phyloP scores from a whole-genome alignment of 2,113 vertebrate species.

The Pituophis catenifer region DNA sequence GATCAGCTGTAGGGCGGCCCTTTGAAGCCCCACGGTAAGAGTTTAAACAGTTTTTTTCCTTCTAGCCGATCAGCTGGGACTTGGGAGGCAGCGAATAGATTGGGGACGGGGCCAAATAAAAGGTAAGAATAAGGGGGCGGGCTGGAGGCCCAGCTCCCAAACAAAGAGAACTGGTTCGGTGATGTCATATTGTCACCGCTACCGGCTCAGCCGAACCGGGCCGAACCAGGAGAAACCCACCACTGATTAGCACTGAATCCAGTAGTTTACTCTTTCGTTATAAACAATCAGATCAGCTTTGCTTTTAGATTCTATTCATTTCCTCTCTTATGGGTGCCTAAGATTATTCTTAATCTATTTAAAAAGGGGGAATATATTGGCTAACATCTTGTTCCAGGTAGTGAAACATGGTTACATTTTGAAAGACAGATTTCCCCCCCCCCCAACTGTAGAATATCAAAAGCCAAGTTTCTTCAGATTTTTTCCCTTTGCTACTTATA shows the following conservation, averaged over 20 bases:
- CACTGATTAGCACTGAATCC: neutral
- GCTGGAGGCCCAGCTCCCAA: too few species aligned
- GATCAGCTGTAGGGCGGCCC: too few species aligned
- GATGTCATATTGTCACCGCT: too few species aligned
- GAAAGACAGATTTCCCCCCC: neutral
- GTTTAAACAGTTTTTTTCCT: too few species aligned
- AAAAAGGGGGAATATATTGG: neutral
- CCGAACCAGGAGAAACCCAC: too few species aligned
- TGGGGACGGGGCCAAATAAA: too few species aligned
- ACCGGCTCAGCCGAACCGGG: too few species aligned
- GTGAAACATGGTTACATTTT: neutral
- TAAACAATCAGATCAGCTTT: neutral
- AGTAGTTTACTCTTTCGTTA: neutral
- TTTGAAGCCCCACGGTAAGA: too few species aligned
- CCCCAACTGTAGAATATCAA: neutral
- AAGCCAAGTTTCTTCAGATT: neutral
- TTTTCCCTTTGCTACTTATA: neutral
- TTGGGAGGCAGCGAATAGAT: too few species aligned
- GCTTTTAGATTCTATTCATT: neutral
- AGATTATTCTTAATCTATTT: neutral
- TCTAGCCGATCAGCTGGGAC: too few species aligned
- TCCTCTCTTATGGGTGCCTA: neutral
- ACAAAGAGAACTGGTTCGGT: too few species aligned
- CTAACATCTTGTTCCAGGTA: neutral
- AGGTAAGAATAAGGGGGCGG: too few species aligned